Evolutionary conservation across 2,113 vertebrate genomes (phyloP).

Genomic region (Etheostoma cragini): DNA sequence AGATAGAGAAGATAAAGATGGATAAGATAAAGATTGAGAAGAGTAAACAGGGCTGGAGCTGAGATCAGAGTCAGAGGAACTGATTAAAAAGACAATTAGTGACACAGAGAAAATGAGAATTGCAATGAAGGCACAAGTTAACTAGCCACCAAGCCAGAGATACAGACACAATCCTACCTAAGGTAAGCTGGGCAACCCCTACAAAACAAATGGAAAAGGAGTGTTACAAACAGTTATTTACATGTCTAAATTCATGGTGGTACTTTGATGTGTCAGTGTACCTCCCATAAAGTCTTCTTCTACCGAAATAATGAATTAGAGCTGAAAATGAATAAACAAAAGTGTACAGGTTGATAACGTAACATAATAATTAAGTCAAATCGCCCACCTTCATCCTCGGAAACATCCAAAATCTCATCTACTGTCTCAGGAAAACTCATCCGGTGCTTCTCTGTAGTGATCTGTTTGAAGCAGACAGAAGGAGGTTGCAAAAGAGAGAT

Average conservation of each 20-base stretch:
- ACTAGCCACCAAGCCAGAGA: constrained; percentile 77
- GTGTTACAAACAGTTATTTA: constrained; percentile 50
- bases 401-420: constrained; percentile 96
- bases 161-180: constrained; percentile 85
- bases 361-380: constrained; percentile 3
- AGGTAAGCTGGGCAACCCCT: constrained; percentile 86
- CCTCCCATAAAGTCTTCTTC: constrained; percentile 39
- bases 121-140: constrained; percentile 79
- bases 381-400: constrained; percentile 95
- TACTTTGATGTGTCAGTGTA: constrained; percentile 22
- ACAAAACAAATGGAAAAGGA: constrained; percentile 78
- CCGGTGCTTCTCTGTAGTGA: constrained; percentile 91
- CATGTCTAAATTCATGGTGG: not conserved
- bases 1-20: constrained; percentile 15
- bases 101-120: constrained; percentile 69
- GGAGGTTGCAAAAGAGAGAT: constrained; percentile 8
- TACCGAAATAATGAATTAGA: constrained; percentile 32
- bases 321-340: constrained; percentile 44
- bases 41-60: constrained; percentile 56
- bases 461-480: constrained; percentile 65
- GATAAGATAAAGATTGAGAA: constrained; percentile 39
- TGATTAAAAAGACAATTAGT: constrained; percentile 76
- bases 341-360: not conserved
- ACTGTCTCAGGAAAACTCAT: constrained; percentile 98
- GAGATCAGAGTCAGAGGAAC: constrained; percentile 64